Base-by-base conservation (phyloP, 2,888 invertebrate species). In the Noctua janthe region DNA sequence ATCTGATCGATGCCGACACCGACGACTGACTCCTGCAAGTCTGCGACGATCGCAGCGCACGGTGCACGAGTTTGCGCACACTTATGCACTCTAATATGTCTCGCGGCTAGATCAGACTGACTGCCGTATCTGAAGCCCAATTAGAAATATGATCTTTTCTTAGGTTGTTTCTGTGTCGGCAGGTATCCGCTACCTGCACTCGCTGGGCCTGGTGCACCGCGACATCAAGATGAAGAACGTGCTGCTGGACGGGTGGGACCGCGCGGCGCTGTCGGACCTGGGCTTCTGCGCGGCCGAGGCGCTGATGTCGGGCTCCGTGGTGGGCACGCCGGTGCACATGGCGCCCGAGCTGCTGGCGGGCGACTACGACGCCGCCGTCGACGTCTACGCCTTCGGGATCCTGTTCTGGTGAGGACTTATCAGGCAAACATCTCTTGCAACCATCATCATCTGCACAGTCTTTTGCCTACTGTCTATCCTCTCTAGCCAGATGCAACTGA, bases 161-260 rank as follows among this genome's bases (percentile, higher is more conserved):
- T 0, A 17, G 1, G 1, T 7, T 0, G 6, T 3, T 0, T 6
- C 0, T 8, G 1, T 2, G 1, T 5, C 1, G 10, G 3, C 91
- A 97, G 97, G 99, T 7, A 98, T 99, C 91, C 97, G 99, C 73
- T 99, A 98, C 96, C 97, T 99, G 10, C 99, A 99, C 95, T 98
- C 98, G 1, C 98, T 98, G 92, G 99, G 99, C 0, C 97, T 99
- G 13, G 98, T 99, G 7, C 99, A 99, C 94, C 97, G 99, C 84
- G 99, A 99, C 94, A 98, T 99, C 81, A 99, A 99, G 95, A 96
- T 99, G 90, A 99, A 99, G 96, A 99, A 99, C 95, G 99, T 99
- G 43, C 95, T 99, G 94, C 96, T 99, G 87, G 99, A 99, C 95
- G 94, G 0, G 91, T 96, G 1, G 0, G 98, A 98, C 91, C 97